phyloP scores from a whole-genome alignment of 35 echinoderm and acorn worm species.

The Amphiura filiformis region DNA sequence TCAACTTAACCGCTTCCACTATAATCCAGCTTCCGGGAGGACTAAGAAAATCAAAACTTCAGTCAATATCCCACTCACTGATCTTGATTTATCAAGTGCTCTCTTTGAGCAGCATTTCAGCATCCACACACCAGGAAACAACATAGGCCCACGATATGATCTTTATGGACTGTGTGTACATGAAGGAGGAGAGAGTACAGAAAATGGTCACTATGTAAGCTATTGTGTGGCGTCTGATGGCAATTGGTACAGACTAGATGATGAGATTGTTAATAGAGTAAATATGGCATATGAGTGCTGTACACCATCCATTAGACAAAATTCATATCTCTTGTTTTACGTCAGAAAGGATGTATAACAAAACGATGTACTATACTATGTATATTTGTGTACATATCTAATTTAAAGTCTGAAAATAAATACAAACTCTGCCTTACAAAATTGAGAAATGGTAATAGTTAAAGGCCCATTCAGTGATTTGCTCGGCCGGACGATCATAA shows the following conservation, averaged over 20 bases:
- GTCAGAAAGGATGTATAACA: background rate
- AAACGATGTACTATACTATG: background rate
- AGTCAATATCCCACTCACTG: conserved; percentile 16
- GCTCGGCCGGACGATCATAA: no score
- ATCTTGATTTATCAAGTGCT: background rate
- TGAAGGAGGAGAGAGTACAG: conserved; percentile 24
- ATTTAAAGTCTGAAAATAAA: background rate
- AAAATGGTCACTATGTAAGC: conserved; percentile 40
- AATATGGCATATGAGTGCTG: conserved; percentile 39
- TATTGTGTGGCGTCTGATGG: conserved; percentile 19
- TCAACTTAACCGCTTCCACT: conserved; percentile 45
- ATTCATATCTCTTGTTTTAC: conserved; percentile 46
- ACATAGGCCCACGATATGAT: conserved; percentile 1
- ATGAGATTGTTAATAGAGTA: conserved; percentile 25
- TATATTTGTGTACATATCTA: background rate
- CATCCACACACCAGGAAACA: background rate
- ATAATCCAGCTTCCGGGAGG: background rate
- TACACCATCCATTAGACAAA: background rate
- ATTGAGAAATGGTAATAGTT: no score
- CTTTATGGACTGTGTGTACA: conserved; percentile 32
- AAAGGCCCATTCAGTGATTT: no score
- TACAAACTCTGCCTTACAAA: no score
- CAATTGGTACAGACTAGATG: conserved; percentile 51
- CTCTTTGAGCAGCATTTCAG: conserved; percentile 27
- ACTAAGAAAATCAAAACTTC: conserved; percentile 23